Percentiles rank a stretch among this genome's conserved stretches.
These are phyloP conservation scores for Thymelicus acteon DNA, from an alignment of 2,888 invertebrate genomes.

Conservation along the genomic window DNA sequence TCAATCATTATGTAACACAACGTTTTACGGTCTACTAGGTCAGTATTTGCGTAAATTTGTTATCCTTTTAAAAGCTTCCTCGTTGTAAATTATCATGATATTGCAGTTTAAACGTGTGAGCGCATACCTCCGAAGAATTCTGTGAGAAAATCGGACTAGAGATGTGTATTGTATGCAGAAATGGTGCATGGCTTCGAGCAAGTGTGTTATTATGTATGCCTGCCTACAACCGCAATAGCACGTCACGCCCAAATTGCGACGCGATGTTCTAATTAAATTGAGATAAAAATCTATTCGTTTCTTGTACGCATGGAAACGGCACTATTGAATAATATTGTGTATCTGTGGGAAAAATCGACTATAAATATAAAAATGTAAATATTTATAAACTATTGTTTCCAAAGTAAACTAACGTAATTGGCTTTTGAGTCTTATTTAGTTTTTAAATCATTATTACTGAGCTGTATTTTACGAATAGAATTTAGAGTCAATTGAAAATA, in stretches of 20 bases:
- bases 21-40: conserved; percentile 5
- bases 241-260: conserved; percentile 43
- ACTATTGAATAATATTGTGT: conserved; percentile 8
- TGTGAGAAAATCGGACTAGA: conserved; percentile 36
- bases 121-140: conserved; percentile 31
- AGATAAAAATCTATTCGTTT: conserved; percentile 22
- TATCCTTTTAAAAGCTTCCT: conserved; percentile 19
- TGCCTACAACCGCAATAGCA: conserved; percentile 42
- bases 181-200: conserved; percentile 30
- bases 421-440: too few relatives aligned
- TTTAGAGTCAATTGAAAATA: too few relatives aligned
- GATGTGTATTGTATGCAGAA: conserved; percentile 36
- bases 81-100: conserved; percentile 24
- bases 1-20: too few relatives aligned
- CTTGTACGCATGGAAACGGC: neutral
- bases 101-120: conserved; percentile 28
- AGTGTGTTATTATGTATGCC: conserved; percentile 42
- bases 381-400: too few relatives aligned
- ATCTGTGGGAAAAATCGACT: neutral
- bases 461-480: too few relatives aligned
- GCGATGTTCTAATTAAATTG: conserved; percentile 40
- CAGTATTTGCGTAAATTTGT: conserved; percentile 15
- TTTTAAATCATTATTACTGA: too few relatives aligned
- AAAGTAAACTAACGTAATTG: too few relatives aligned
- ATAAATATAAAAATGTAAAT: neutral